Evolutionary conservation across 2,113 vertebrate genomes (phyloP).

Genomic region (Hylia prasina): DNA sequence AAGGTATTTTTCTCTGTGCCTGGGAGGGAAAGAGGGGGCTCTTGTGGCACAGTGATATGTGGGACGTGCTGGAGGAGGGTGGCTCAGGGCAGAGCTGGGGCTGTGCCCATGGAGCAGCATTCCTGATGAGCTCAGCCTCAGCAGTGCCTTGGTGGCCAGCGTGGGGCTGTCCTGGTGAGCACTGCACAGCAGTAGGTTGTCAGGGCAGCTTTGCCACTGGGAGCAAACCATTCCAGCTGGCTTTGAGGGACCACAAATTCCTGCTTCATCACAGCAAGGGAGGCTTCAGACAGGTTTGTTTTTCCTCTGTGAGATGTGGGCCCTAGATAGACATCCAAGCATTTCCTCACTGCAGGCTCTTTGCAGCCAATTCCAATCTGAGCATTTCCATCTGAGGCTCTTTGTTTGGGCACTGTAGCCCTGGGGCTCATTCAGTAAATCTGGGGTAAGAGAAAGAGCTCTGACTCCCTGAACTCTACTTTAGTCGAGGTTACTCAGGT

Average conservation of each 20-base stretch:
- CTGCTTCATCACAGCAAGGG: background rate
- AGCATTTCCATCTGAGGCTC: background rate
- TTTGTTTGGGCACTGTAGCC: background rate
- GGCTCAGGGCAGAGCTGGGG: background rate
- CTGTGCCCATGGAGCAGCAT: background rate
- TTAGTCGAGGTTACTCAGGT: background rate
- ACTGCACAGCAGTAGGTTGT: background rate
- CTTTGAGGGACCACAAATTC: background rate
- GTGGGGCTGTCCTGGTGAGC: background rate
- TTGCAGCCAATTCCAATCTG: background rate
- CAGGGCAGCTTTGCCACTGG: background rate
- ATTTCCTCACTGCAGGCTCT: background rate
- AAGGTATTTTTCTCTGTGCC: background rate
- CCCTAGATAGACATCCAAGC: background rate
- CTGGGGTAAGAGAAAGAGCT: background rate
- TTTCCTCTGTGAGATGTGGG: background rate
- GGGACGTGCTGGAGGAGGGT: background rate
- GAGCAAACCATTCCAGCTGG: background rate
- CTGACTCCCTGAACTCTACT: background rate
- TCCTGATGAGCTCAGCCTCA: background rate
- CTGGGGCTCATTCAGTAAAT: background rate
- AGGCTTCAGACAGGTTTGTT: background rate
- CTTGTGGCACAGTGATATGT: background rate
- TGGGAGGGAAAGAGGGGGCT: background rate
- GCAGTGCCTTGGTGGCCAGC: background rate